Conservation (phyloP, 1,140 invertebrate species). For the Zeugodacus cucurbitae region DNA sequence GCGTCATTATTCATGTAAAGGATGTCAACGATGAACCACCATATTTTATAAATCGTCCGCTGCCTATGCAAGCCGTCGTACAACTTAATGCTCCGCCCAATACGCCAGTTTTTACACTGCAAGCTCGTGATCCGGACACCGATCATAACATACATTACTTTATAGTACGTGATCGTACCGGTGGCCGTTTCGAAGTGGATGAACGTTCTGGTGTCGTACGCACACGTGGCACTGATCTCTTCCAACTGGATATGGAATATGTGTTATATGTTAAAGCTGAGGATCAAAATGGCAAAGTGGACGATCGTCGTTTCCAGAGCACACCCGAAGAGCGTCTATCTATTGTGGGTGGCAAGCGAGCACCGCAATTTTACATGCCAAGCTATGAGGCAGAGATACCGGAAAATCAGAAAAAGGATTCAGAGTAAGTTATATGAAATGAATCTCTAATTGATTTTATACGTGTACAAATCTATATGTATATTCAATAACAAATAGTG, state of each 20-base stretch:
- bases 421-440: constrained; percentile 80
- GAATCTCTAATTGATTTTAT: too few species aligned
- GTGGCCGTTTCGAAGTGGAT: constrained; percentile 85
- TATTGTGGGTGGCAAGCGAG: constrained; percentile 92
- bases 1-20: constrained; percentile 93
- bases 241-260: constrained; percentile 96
- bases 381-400: constrained; percentile 94
- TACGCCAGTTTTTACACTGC: constrained; percentile 94
- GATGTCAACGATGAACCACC: constrained; percentile 96
- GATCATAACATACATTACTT: constrained; percentile 97
- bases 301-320: constrained; percentile 88
- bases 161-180: constrained; percentile 89
- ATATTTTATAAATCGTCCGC: constrained; percentile 93
- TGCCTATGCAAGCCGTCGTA: constrained; percentile 96
- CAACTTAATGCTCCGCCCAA: constrained; percentile 94
- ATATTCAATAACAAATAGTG: too few species aligned
- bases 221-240: constrained; percentile 88
- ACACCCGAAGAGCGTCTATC: constrained; percentile 91
- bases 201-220: constrained; percentile 93
- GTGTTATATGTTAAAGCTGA: constrained; percentile 95
- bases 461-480: too few species aligned
- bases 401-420: constrained; percentile 95
- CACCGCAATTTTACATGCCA: constrained; percentile 94
- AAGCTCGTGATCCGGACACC: constrained; percentile 93
- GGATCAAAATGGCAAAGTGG: constrained; percentile 90